Conservation (phyloP, 2,888 invertebrate species). For the Pinctada fucata region DNA sequence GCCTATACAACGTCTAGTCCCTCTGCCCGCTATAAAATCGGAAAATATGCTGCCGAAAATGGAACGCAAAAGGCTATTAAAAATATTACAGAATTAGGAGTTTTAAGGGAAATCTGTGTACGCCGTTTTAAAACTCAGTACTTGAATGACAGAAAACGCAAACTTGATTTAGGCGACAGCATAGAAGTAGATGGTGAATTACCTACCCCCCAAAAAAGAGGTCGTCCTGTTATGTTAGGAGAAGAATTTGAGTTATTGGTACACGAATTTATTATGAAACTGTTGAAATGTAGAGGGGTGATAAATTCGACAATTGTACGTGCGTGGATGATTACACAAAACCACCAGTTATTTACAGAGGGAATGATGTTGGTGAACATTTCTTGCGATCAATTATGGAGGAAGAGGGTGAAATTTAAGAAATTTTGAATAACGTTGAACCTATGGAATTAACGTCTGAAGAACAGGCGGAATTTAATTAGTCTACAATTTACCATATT, state of each 20-base stretch:
- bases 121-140: background rate
- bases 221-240: background rate
- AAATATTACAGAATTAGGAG: background rate
- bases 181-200: background rate
- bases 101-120: background rate
- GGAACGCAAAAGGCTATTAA: background rate
- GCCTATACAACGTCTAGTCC: background rate
- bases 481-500: conserved; percentile 26
- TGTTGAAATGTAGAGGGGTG: background rate
- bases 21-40: background rate
- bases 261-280: background rate
- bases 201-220: background rate
- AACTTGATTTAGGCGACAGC: background rate
- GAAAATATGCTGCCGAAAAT: background rate
- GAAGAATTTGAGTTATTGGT: background rate
- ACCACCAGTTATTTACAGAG: conserved; percentile 32
- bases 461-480: conserved; percentile 16
- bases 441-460: conserved; percentile 3
- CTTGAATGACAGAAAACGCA: background rate
- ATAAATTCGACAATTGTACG: background rate
- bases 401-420: conserved; percentile 33
- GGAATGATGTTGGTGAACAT: conserved; percentile 18
- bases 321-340: conserved; percentile 16
- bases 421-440: conserved; percentile 22
- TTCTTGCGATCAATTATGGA: conserved; percentile 31